Base-by-base conservation (phyloP, 2,888 invertebrate species). In the Aspidiotus destructor region DNA sequence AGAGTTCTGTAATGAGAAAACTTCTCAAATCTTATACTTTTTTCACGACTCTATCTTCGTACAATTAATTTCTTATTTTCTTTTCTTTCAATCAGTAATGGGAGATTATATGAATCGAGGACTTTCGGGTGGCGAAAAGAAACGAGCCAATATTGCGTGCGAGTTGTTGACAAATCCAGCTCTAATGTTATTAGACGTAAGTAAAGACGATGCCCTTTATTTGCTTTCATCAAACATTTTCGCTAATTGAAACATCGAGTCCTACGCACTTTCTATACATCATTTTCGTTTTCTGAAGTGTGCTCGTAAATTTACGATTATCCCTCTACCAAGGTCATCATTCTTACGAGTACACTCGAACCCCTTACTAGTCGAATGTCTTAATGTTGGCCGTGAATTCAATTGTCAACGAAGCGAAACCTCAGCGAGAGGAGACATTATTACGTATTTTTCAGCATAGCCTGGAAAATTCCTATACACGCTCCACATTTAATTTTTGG, bases 61-160 rank as follows among this genome's bases (percentile, higher is more conserved):
- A 52, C 11, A 52, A 52, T 52, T 52, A 52, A 28, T 3, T 28
- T 28, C 28, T 28, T 28, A 28, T 28, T 28, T 28, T 28, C 28
- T 28, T 28, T 28, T 28, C 28, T 28, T 28, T 28, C 28, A 28
- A 28, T 15, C 75, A 84, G 84, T 86, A 74, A 86, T 90, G 74
- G 89, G 89, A 15, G 87, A 87, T 76, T 84, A 86, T 74, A 80
- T 87, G 75, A 85, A 85, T 73, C 80, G 88, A 65, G 89, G 89
- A 8, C 78, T 90, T 61, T 89, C 88, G 54, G 90, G 90, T 0
- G 89, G 90, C 28, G 89, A 90, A 76, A 89, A 88, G 80, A 90
- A 89, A 76, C 79, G 89, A 74, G 87, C 88, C 54, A 89, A 86
- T 76, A 88, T 90, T 74, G 89, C 88, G 67, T 89, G 88, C 76